Evolutionary conservation across 1,140 invertebrate species (phyloP), one percentile per base, ranked within the genome.

Genomic region (Diprion similis): DNA sequence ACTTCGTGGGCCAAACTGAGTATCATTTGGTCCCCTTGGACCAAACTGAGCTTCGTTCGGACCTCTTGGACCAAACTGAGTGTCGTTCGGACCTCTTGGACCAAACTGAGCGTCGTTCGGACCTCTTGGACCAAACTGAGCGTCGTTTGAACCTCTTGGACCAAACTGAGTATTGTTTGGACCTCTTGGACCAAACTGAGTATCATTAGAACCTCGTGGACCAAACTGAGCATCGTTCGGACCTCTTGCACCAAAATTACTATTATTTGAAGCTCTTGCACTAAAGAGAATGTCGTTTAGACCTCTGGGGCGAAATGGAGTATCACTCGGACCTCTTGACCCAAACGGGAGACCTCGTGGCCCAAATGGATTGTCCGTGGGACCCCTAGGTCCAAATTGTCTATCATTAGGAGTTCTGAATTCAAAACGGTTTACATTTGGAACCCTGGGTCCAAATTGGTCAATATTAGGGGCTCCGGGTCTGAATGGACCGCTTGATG

Each of bases 341-440:
- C 79, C 81, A 70, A 84, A 82, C 6, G 76, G 69, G 64, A 74
- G 72, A 65, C 79, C 78, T n/a, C 75, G 72, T 3, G 76, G 76
- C 18, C 77, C 78, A 72, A 81, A 80, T n/a, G 79, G 78, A n/a
- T n/a, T n/a, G n/a, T n/a, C n/a, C n/a, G n/a, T n/a, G 71, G 77
- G 75, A 8, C 78, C 77, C 37, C 76, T 75, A 66, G 76, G 72
- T 46, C 74, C 82, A 69, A 81, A 80, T 59, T 59, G 51, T 59
- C 51, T 46, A 70, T 76, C 73, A 65, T 76, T 76, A 17, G 70
- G 15, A 1, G 76, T 75, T 75, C 74, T 73, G 13, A 75, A 76
- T 66, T 72, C 68, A 24, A 80, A 78, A 59, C 13, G 46, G 9
- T 15, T 71, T 68, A 11, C 70, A 45, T 76, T 73, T 10, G 74